Evolutionary conservation across 2,888 invertebrate genomes (phyloP).

Genomic region (Lepidochitona cinerea): DNA sequence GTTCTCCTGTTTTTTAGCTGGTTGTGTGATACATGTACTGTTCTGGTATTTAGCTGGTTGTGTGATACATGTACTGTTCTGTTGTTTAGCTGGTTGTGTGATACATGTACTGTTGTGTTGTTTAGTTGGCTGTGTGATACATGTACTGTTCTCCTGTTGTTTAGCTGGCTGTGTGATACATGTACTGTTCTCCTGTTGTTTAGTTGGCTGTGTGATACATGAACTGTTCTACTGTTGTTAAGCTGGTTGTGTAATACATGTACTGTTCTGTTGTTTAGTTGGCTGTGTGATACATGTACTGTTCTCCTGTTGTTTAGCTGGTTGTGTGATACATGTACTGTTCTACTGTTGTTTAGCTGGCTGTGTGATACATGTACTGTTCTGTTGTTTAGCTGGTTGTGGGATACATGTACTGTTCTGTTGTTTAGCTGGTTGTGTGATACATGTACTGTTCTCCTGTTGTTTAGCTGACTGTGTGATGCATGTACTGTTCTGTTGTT

Average conservation of each 20-base stretch:
- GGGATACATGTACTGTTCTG: not conserved
- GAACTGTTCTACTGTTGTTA: not conserved
- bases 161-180: too few relatives aligned
- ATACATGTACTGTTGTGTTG: too few relatives aligned
- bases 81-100: too few relatives aligned
- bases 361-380: not conserved
- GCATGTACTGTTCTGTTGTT: not conserved
- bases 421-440: not conserved
- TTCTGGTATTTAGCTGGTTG: not conserved
- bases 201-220: not conserved
- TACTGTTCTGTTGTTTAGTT: not conserved
- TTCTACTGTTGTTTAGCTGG: not conserved
- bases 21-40: not conserved
- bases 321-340: not conserved
- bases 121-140: too few relatives aligned
- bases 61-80: too few relatives aligned
- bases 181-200: not conserved
- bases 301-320: not conserved
- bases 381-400: not conserved
- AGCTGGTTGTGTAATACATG: too few relatives aligned
- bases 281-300: not conserved
- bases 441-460: not conserved
- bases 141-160: too few relatives aligned
- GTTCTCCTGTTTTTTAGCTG: not conserved
- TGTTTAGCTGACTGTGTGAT: not conserved